Conservation (phyloP, 2,797 vertebrate genomes). For the Artibeus lituratus region DNA sequence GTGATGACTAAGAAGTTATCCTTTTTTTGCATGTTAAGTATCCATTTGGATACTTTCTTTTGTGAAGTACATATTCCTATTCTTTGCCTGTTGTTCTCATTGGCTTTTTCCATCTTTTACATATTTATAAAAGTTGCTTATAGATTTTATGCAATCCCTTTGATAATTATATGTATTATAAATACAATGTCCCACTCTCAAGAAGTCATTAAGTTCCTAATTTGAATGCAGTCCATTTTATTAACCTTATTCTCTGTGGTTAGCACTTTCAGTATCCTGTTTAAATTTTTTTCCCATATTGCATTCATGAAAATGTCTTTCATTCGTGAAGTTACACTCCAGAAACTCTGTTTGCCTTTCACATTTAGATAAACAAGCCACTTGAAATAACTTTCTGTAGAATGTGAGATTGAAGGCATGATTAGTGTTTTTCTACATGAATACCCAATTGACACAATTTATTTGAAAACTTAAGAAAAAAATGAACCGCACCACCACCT, state of each 20-base stretch:
- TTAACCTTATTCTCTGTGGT: background rate
- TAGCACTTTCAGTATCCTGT: background rate
- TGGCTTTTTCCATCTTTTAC: background rate
- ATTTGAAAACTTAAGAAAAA: background rate
- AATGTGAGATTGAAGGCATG: background rate
- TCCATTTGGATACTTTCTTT: background rate
- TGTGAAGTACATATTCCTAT: background rate
- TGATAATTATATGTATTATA: background rate
- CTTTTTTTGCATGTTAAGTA: background rate
- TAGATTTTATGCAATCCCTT: conserved; percentile 13
- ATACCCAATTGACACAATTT: background rate
- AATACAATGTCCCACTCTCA: background rate
- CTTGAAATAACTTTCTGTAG: background rate
- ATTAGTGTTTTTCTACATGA: background rate
- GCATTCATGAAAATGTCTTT: background rate
- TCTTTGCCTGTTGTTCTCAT: background rate
- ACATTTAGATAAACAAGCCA: background rate
- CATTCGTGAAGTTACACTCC: background rate
- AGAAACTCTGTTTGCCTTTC: background rate
- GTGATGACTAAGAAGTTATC: background rate
- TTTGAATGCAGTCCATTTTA: background rate
- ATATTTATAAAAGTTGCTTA: background rate
- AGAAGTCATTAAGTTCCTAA: background rate
- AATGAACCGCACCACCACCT: background rate
- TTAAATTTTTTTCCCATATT: background rate